Evolutionary conservation across 2,888 invertebrate genomes (phyloP), one percentile per base, ranked within the genome.

Genomic region (Archips crataeganus): DNA sequence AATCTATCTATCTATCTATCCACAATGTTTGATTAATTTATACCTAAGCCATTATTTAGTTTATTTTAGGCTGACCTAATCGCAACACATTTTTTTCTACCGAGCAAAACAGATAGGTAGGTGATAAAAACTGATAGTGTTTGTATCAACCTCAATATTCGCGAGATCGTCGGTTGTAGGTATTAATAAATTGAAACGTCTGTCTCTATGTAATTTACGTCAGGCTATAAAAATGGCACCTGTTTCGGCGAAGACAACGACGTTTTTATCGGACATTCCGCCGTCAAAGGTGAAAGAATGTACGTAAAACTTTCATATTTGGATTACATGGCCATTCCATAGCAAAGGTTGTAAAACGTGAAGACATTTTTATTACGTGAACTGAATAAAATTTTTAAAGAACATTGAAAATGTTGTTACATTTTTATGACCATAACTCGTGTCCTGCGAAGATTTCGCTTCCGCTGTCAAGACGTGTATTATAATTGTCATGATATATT

Each of bases 231-330:
- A 54, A 15, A 32, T 11, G 32, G 23, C 23, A 23, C 54, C 23
- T 61, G 61, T 42, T 10, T 42, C 57, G 8, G 15, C 15, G 42
- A 62, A 45, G 63, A 3, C 47, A 32, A 32, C 13, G 63, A 23
- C 5, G 60, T 11, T 11, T 63, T 47, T 47, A 10, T 11, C 13
- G 10, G 45, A 5, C 42, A 9, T 32, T 47, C 8, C 32, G 11
- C 47, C 11, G 32, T 23, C 32, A 34, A 63, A 32, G 32, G 47
- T 47, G 34, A 47, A 63, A 47, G 32, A 32, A 63, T 32, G 45
- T 47, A 6, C 32, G n/a, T 42, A 15, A 63, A 63, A 47, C 45
- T 63, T 63, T 63, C 5, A 45, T 34, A 64, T 47, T 64, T 64
- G 6, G 34, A n/a, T 64, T 49, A 34, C 47, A 34, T n/a, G 9